phyloP scores from a whole-genome alignment of 2,888 invertebrate genomes.

The Drosophila kuntzei region DNA sequence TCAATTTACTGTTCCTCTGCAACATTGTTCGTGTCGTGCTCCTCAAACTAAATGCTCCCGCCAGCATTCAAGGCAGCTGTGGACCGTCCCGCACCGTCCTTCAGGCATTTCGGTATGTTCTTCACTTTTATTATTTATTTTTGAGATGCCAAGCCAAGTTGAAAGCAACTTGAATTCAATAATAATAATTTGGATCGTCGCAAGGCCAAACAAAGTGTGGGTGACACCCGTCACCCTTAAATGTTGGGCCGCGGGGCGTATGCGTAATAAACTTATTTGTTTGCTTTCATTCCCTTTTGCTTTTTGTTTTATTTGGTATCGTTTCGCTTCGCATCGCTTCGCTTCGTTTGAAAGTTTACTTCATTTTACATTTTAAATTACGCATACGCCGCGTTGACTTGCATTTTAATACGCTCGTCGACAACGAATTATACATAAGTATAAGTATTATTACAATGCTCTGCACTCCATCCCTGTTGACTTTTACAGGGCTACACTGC shows the following conservation, averaged over 20 bases:
- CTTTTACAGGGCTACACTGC: conserved; percentile 90
- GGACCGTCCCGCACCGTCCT: conserved; percentile 90
- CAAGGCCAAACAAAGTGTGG: conserved; percentile 19
- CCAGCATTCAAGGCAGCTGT: conserved; percentile 88
- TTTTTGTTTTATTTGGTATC: conserved; percentile 40
- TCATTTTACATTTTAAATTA: conserved; percentile 77
- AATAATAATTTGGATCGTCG: conserved; percentile 42
- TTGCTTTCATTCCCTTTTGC: conserved; percentile 22
- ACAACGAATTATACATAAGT: conserved; percentile 56
- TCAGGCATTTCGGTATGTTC: conserved; percentile 90
- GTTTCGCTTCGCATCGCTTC: conserved; percentile 24
- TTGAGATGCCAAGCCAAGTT: conserved; percentile 10
- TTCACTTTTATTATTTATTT: not conserved
- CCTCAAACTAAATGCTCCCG: conserved; percentile 91
- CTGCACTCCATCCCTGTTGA: not conserved
- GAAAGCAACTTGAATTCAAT: conserved; percentile 57
- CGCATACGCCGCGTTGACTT: conserved; percentile 76
- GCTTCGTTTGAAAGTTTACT: conserved; percentile 50
- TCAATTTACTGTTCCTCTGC: conserved; percentile 94
- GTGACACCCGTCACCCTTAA: conserved; percentile 10
- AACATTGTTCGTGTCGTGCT: conserved; percentile 95
- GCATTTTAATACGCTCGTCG: conserved; percentile 68
- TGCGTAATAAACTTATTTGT: conserved; percentile 66
- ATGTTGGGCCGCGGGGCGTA: conserved; percentile 59
- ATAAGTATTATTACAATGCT: conserved; percentile 49